These are phyloP conservation scores for Ovis canadensis DNA, from an alignment of 2,113 vertebrate genomes.

Conservation along the genomic window DNA sequence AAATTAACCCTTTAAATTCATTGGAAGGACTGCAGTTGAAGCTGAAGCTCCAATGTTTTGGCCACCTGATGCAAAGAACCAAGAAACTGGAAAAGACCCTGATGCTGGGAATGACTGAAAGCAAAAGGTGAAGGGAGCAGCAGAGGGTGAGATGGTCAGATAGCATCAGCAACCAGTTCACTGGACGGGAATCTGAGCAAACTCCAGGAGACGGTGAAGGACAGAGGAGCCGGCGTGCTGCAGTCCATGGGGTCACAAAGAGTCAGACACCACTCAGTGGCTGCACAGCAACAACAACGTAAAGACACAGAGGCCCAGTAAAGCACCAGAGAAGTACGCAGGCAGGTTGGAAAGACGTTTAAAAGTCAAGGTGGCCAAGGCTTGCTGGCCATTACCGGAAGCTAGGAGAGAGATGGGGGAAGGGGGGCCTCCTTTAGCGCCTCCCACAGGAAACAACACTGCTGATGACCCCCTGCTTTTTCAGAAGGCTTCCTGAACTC, in stretches of 20 bases:
- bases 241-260: background rate
- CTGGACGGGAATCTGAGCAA: background rate
- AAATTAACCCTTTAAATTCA: background rate
- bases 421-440: background rate
- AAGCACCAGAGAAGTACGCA: accelerated
- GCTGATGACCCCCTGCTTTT: background rate
- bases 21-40: background rate
- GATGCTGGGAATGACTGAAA: background rate
- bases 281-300: background rate
- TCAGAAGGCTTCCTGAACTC: background rate
- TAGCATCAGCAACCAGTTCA: background rate
- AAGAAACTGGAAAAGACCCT: background rate
- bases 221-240: background rate
- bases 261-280: background rate
- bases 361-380: background rate
- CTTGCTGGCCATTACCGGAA: background rate
- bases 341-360: background rate
- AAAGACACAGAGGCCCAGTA: background rate
- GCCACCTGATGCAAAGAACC: background rate
- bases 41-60: background rate
- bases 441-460: accelerated
- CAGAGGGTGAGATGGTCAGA: background rate
- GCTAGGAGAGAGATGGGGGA: background rate
- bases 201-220: background rate
- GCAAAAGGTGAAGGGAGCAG: background rate